Base-by-base conservation (phyloP, 2,888 invertebrate genomes). In the Eristalis pertinax region DNA sequence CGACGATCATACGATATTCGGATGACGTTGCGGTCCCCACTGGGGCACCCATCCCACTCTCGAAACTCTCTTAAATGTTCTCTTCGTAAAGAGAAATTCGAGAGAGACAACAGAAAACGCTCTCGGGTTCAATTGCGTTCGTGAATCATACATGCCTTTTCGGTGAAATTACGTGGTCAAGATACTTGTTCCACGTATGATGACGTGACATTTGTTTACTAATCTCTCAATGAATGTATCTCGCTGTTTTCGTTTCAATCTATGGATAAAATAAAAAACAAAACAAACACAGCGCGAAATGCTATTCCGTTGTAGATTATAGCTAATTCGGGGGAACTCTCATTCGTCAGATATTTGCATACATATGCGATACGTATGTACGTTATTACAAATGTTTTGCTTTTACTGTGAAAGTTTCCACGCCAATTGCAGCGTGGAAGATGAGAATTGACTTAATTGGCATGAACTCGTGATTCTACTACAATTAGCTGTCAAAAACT, bases 171-270 rank as follows among this genome's bases (percentile, higher is more conserved):
- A 69, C 77, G 69, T 77, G 77, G 50, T 26, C 24, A 11, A 24
- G 29, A 35, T 19, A 76, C 7, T 68, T 68, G 19, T 67, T 15
- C 58, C 67, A 62, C 41, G 60, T 76, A 38, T 68, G 67, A 67
- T 69, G 77, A 69, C 69, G 69, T 63, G 69, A 69, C 77, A 43
- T 77, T 77, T 77, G 77, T 77, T 77, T 77, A 69, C 69, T 13
- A 63, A 62, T 50, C 50, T 63, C 35, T 29, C 7, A 10, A 32
- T 26, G 10, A 56, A 69, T n/a, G 26, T 63, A 19, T 32, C 32
- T 4, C 0, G 5, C 10, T 63, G 63, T 19, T 50, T 50, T n/a
- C 50, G 19, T n/a, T 19, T 50, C 19, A 19, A 19, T 19, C 50
- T 8, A 2, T 8, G n/a, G 32, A 32, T 32, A 32, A 32, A 4